Evolutionary conservation across 1,140 invertebrate genomes (phyloP), one percentile per base, ranked within the genome.

Genomic region (Drosophila nigrodunni): DNA sequence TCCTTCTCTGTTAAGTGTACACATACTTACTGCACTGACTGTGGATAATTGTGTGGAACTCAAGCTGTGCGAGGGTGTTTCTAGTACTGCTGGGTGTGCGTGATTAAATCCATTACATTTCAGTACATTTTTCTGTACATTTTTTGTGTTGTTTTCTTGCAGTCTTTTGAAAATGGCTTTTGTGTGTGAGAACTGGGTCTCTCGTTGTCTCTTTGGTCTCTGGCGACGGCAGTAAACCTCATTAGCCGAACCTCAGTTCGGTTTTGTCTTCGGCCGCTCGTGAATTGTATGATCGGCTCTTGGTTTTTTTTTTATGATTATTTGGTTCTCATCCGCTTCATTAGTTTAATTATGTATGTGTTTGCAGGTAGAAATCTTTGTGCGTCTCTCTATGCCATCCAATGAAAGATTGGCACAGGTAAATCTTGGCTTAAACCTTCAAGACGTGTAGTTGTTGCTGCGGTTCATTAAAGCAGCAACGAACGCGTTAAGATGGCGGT

Each of bases 101-200:
- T 89, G 85, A 78, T 89, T 75, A 89, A 88, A 89, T 88, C 80
- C 85, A 88, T 88, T 88, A 88, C 74, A 72, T 69, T 87, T 79
- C 43, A 57, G 72, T 74, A 74, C 72, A 74, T 74, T 71, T 88
- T 78, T 86, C 76, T 78, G 78, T 41, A 54, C 66, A 57, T 82
- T 66, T 78, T 80, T 77, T 74, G 1, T 21, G 18, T 21, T 21
- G 18, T 21, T 2, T 21, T 21, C 18, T 15, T 15, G 11, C 10
- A 78, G 74, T 50, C 74, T 78, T 66, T 74, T 77, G 25, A 75
- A 88, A 88, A 88, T 83, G 70, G 80, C 83, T 88, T 70, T 62
- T 74, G 66, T 89, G 83, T 88, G 85, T 88, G 85, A 88, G 85
- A 88, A 88, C 85, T 88, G 86, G 85, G 85, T 88, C 85, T 88